Evolutionary conservation across 2,888 invertebrate species (phyloP).

Genomic region (Pyralis farinalis): DNA sequence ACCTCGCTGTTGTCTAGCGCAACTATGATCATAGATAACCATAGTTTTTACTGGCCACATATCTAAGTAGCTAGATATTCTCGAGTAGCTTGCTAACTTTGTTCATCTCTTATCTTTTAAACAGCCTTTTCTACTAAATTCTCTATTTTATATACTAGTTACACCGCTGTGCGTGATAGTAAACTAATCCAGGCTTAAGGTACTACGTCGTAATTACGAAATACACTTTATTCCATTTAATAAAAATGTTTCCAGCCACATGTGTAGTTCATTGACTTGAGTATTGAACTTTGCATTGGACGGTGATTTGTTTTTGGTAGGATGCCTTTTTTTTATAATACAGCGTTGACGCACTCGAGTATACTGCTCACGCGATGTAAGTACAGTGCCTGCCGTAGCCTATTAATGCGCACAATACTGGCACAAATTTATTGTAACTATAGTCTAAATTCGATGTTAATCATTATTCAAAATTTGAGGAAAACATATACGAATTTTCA

Average conservation of each 20-base stretch:
- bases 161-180: constrained; percentile 2
- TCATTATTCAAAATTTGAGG: too few species aligned
- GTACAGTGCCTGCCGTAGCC: too few species aligned
- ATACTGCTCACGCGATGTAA: too few species aligned
- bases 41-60: too few species aligned
- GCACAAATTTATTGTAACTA: too few species aligned
- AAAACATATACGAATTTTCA: too few species aligned
- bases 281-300: constrained; percentile 1
- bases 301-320: neutral
- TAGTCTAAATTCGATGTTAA: too few species aligned
- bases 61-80: too few species aligned
- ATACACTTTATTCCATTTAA: constrained; percentile 5
- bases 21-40: constrained; percentile 73
- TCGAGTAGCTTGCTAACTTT: neutral
- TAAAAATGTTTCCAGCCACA: neutral
- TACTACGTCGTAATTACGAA: constrained; percentile 3
- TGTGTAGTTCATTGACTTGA: neutral
- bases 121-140: constrained; percentile 1
- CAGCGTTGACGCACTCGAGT: too few species aligned
- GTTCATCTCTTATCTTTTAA: neutral
- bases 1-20: constrained; percentile 59
- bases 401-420: too few species aligned
- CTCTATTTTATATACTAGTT: constrained; percentile 3
- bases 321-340: too few species aligned
- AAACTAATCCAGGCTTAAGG: constrained; percentile 1